A percentile compares a stretch with the other conserved stretches of the same genome.
phyloP scores from a whole-genome alignment of 2,797 vertebrate species.

The Philypnodon macrostomus region DNA sequence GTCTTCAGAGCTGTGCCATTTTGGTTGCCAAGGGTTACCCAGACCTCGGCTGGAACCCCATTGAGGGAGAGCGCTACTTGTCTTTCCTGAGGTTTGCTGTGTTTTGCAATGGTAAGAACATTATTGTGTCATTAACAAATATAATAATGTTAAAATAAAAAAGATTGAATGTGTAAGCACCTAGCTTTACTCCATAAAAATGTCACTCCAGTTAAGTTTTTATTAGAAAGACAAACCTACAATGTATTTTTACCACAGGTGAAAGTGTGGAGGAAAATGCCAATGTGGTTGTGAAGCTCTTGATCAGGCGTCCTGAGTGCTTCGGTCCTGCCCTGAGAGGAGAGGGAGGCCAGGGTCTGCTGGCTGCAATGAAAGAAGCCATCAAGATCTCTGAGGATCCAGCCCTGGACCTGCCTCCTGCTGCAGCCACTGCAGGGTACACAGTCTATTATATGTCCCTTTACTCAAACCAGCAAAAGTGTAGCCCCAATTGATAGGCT shows the following conservation, averaged over 20 bases:
- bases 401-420: constrained; percentile 85
- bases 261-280: constrained; percentile 99
- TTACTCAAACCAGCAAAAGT: not conserved
- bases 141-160: too few relatives aligned
- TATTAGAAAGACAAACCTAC: not conserved
- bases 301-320: constrained; percentile 94
- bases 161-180: too few relatives aligned
- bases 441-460: not conserved
- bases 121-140: too few relatives aligned
- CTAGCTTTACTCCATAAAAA: too few relatives aligned
- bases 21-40: constrained; percentile 94
- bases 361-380: constrained; percentile 92
- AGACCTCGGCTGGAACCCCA: constrained; percentile 97
- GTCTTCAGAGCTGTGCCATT: constrained; percentile 93
- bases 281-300: constrained; percentile 96
- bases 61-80: constrained; percentile 96
- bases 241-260: constrained; percentile 68
- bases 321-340: constrained; percentile 95
- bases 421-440: constrained; percentile 80
- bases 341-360: constrained; percentile 92
- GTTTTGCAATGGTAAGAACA: constrained; percentile 90
- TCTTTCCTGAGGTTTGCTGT: constrained; percentile 95
- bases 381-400: constrained; percentile 95
- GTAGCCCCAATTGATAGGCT: too few relatives aligned
- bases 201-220: not conserved